Evolutionary conservation across 2,797 vertebrate genomes (phyloP), one percentile per base, ranked within the genome.

Genomic region (Synaphobranchus kaupii): DNA sequence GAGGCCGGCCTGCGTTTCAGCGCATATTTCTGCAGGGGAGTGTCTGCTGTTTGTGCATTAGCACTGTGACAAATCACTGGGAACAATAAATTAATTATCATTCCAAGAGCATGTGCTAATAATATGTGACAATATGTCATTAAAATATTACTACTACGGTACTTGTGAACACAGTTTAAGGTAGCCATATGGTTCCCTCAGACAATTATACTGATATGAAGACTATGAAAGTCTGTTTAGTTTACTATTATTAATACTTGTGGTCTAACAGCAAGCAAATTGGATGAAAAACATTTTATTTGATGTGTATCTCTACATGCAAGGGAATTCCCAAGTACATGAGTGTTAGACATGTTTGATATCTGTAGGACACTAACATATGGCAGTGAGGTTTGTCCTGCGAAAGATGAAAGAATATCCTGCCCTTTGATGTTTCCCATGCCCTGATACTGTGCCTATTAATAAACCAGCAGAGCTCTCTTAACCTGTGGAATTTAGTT

Each of bases 1-100:
- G 87, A 91, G 90, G 83, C 89, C 66, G 88, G 85, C 84, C 90
- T 88, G 50, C 12, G 88, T 31, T 83, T 83, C 50, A 52, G 22
- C 48, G 8, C 9, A 50, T 82, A 34, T 56, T 56, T 83, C 28
- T 12, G 28, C 78, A 39, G 7, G 52, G 82, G 50, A 5, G 52
- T 13, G 50, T 28, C 52, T 4, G 47, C 78, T 50, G 52, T 48
- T 47, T 56, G 52, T 54, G 52, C 73, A 78, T 78, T 78, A 78
- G 73, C 73, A 78, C 73, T 17, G 3, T 3, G 82, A 31, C 48
- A 31, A 83, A 83, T 34, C 82, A 34, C 50, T 34, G 54, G n/a
- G 25, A 31, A 31, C 50, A 81, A 81, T 81, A 1, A 48, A 81
- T 48, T 81, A 44, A 81, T 81, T 48, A 48, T 12, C 78, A 81